These are phyloP conservation scores for Sylvicapra grimmia DNA, from an alignment of 2,113 vertebrate species.

Conservation along the genomic window DNA sequence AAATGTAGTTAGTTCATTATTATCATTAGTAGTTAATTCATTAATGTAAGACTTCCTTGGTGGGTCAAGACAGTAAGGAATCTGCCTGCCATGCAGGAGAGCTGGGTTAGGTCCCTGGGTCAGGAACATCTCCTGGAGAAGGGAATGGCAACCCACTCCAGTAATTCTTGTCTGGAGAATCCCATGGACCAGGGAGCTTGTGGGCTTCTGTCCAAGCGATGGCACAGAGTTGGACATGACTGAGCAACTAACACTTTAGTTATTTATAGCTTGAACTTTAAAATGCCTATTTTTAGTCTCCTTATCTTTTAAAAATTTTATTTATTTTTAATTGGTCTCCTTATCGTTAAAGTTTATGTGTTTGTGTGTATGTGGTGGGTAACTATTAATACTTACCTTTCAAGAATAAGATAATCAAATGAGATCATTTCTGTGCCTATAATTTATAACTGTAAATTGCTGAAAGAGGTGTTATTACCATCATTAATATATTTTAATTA, in stretches of 20 bases:
- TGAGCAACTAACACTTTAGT: not conserved
- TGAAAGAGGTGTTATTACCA: constrained; percentile 20
- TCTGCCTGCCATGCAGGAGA: not conserved
- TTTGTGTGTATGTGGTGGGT: not conserved
- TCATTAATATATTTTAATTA: constrained; percentile 47
- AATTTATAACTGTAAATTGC: not conserved
- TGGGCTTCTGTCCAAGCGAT: not conserved
- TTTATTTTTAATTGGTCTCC: not conserved
- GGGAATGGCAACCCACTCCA: not conserved
- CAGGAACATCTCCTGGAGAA: not conserved
- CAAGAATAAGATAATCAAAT: constrained; percentile 26
- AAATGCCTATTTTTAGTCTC: not conserved
- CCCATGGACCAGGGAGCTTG: not conserved
- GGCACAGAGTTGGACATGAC: not conserved
- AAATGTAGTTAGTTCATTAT: not conserved
- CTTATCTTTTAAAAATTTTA: not conserved
- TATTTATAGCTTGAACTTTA: not conserved
- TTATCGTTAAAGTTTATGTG: not conserved
- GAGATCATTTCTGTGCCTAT: constrained; percentile 27
- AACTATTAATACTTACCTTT: constrained; percentile 12
- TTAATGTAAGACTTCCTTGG: not conserved
- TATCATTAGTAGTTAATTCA: not conserved
- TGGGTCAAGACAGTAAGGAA: not conserved
- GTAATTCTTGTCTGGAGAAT: not conserved
- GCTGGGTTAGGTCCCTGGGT: not conserved